Conservation (phyloP, 1,140 invertebrate species). For the Mesaphorura yosii region DNA sequence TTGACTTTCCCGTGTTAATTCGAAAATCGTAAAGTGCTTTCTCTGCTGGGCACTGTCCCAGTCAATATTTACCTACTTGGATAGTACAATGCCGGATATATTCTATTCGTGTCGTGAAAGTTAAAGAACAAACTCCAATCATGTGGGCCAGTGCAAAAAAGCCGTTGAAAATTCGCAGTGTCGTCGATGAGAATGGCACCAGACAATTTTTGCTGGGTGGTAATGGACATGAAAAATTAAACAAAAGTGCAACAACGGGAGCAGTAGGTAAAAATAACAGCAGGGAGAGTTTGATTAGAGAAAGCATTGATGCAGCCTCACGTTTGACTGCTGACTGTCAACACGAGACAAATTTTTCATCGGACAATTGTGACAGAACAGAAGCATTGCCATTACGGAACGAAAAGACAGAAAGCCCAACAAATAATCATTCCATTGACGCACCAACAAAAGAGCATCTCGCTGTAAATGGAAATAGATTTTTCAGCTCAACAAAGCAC, state of each 20-base stretch:
- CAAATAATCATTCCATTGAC: background rate
- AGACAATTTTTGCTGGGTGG: conserved; percentile 18
- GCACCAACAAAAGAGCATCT: background rate
- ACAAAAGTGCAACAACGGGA: background rate
- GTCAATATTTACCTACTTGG: no score
- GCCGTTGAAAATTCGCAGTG: conserved; percentile 24
- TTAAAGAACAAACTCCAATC: no score
- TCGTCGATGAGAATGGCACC: conserved; percentile 22
- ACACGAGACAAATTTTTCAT: no score
- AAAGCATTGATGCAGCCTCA: no score
- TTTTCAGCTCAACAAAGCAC: background rate
- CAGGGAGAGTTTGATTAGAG: no score
- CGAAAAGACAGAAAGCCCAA: background rate
- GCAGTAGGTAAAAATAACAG: background rate
- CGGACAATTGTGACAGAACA: background rate
- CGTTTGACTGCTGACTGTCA: no score
- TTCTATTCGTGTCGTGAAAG: no score
- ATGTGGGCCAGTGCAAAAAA: conserved; percentile 30
- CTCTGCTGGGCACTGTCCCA: no score
- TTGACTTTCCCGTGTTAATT: no score
- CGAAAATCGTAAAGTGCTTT: no score
- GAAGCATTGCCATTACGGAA: background rate
- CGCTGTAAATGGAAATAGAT: conserved; percentile 6
- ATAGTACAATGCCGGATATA: no score
- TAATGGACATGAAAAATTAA: conserved; percentile 1